These are phyloP conservation scores for Merluccius polli DNA, from an alignment of 2,797 vertebrate species.

Conservation along the genomic window DNA sequence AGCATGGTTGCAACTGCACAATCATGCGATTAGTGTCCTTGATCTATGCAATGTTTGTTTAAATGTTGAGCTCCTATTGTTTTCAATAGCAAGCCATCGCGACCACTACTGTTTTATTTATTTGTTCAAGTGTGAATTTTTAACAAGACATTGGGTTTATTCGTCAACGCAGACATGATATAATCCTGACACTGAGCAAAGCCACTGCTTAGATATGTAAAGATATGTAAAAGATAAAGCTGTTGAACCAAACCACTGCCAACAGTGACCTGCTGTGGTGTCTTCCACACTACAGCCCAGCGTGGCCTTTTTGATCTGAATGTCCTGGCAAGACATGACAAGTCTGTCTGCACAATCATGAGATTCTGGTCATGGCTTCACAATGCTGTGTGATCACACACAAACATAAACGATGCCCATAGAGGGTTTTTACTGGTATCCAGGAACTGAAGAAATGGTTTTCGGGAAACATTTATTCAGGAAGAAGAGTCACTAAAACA, in stretches of 20 bases:
- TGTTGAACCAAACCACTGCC: neutral
- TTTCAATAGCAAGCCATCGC: neutral
- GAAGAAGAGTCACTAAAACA: neutral
- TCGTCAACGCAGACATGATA: neutral
- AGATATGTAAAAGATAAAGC: neutral
- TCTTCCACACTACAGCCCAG: neutral
- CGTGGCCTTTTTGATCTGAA: neutral
- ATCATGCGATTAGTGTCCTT: slow-evolving; percentile 8
- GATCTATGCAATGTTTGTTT: slow-evolving; percentile 12
- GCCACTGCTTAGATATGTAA: neutral
- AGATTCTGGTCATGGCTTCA: neutral
- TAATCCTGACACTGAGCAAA: neutral
- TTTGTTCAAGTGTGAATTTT: slow-evolving; percentile 21
- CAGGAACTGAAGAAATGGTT: neutral
- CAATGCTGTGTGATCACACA: neutral
- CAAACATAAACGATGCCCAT: neutral
- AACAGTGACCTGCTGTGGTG: too few relatives aligned
- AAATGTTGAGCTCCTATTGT: neutral
- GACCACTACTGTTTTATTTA: slow-evolving; percentile 46
- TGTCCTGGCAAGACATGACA: neutral
- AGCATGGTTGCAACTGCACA: slow-evolving; percentile 8
- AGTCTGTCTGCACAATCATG: neutral
- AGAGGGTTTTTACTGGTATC: neutral
- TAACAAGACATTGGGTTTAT: neutral
- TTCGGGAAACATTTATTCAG: neutral